These are phyloP conservation scores for Hippolais icterina DNA, from an alignment of 2,113 vertebrate genomes.

Conservation along the genomic window DNA sequence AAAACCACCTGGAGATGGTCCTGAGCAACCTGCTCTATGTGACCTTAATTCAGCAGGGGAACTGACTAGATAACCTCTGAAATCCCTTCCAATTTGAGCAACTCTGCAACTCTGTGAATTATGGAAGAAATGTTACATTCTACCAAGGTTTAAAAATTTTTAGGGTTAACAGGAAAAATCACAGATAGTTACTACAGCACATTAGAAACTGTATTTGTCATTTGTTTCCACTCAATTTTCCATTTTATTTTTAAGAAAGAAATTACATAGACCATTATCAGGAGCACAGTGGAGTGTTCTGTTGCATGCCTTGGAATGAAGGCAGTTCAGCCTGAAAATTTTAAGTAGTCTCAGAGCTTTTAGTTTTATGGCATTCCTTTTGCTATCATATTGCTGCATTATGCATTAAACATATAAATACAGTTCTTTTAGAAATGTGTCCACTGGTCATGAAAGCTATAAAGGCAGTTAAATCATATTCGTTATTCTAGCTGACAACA, in stretches of 20 bases:
- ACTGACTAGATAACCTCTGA: neutral
- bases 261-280: neutral
- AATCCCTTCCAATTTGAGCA: neutral
- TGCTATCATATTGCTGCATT: neutral
- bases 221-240: neutral
- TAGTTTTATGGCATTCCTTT: neutral
- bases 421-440: neutral
- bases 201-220: neutral
- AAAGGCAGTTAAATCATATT: neutral
- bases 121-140: neutral
- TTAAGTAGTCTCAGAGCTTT: neutral
- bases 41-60: neutral
- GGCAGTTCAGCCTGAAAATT: neutral
- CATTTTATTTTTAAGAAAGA: neutral
- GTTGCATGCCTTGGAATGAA: neutral
- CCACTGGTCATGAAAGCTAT: neutral
- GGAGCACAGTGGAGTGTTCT: neutral
- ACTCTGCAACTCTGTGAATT: neutral
- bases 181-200: neutral
- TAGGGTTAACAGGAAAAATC: neutral
- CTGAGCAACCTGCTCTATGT: neutral
- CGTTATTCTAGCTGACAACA: neutral
- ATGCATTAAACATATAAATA: neutral
- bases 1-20: neutral
- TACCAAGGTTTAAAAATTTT: neutral